Evolutionary conservation across 2,888 invertebrate species (phyloP), one percentile per base, ranked within the genome.

Genomic region (Hydropsyche betteni): DNA sequence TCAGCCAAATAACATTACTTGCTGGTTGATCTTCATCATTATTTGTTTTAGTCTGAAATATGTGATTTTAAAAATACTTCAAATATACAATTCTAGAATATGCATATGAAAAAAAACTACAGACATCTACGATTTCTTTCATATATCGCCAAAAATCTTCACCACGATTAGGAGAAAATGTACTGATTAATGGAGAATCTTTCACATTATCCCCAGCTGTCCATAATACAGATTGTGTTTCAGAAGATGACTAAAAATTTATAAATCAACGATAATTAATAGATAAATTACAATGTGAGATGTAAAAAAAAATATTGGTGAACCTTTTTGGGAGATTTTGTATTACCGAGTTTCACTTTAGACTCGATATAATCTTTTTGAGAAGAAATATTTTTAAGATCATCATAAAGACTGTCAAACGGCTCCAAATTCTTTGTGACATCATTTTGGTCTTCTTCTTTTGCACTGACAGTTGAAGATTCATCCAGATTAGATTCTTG

Each of bases 1-100:
- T 96, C 80, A 95, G 82, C 93, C 94, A 94, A 79, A 90, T 84
- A 79, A 90, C 86, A 78, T 90, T 88, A n/a, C 74, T 74, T 50
- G 6, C 36, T 3, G 55, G 14, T 72, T 52, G 44, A 44, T 8
- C 34, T 33, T 61, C 8, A 61, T 61, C 61, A 61, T 16, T 10
- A 61, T 24, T 24, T 24, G 16, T 61, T 16, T 61, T 61, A 6
- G 16, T 61, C 61, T 61, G 14, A 53, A 10, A 53, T 53, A 6
- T 61, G 24, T 24, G 24, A 24, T 24, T 24, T 24, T 24, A 24
- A 24, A 24, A 24, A 24, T 24, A 2, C 1, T 24, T 33, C n/a
- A 64, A 34, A 8, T 58, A 16, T 4, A 8, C 16, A 24, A 24
- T 51, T 4, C 2, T 61, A 61, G 6, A 61, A 61, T n/a, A 50